Conservation (phyloP, 2,888 invertebrate genomes). For the Apotomis capreana region DNA sequence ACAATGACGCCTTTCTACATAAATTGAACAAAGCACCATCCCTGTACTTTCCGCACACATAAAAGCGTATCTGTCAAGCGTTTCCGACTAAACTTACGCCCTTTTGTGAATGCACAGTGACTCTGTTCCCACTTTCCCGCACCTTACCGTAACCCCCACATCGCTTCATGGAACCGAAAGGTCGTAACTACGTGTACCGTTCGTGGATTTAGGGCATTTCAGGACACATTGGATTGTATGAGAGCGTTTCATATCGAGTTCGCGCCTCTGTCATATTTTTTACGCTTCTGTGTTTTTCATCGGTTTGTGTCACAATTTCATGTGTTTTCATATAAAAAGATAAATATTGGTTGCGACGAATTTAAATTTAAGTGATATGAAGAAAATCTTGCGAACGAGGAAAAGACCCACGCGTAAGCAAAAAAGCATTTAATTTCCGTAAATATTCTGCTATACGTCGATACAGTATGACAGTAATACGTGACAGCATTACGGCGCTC, state of each 20-base stretch:
- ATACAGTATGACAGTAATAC: too few species aligned
- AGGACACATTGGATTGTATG: conserved; percentile 46
- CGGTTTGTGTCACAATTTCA: conserved; percentile 38
- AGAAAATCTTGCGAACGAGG: too few species aligned
- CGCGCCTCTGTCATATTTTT: conserved; percentile 54
- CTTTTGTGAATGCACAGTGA: neutral
- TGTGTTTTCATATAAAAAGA: neutral
- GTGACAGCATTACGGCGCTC: too few species aligned
- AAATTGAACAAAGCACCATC: conserved; percentile 40
- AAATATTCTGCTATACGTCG: too few species aligned
- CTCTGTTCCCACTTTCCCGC: conserved; percentile 39
- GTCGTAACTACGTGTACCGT: neutral
- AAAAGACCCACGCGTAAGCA: too few species aligned
- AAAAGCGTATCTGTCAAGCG: neutral
- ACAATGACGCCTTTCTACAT: conserved; percentile 37
- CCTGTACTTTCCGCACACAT: conserved; percentile 3
- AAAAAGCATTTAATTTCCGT: too few species aligned
- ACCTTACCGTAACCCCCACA: conserved; percentile 41
- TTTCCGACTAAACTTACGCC: neutral
- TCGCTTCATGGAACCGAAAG: conserved; percentile 38
- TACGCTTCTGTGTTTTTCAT: conserved; percentile 44
- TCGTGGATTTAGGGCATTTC: conserved; percentile 15
- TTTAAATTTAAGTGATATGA: too few species aligned
- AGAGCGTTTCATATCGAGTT: conserved; percentile 53
- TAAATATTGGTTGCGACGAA: too few species aligned